Evolutionary conservation across 2,113 vertebrate genomes (phyloP), one percentile per base, ranked within the genome.

Genomic region (Plestiodon gilberti): DNA sequence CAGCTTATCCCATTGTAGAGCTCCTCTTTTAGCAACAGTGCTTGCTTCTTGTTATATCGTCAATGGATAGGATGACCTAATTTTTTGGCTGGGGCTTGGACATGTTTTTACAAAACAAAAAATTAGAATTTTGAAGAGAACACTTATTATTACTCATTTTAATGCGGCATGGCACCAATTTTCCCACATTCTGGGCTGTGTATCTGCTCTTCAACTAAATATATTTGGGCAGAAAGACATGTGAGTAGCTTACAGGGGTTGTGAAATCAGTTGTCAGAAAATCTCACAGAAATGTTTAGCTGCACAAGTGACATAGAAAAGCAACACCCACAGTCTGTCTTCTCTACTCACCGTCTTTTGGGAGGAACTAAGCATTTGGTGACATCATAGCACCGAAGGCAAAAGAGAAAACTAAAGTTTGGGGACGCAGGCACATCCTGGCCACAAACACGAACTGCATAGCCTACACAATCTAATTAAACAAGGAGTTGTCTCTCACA

Each of bases 231-330:
- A 28, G 30, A 77, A 30, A n/a, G 14, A 18, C 2, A 18, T 55
- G 35, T 59, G 17, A 43, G 48, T 78, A 59, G 33, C 30, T 76
- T 35, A 38, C n/a, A 48, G 0, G 6, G 43, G 69, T 38, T 62
- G 43, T 55, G 43, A 75, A 33, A 25, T 23, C 28, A 33, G 17
- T 33, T 89, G 62, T 87, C 81, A 83, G 35, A 71, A 43, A 70
- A 81, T n/a, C 78, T 87, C 43, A 85, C 71, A 59, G 74, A 35
- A 62, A 73, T 11, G 35, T 85, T 43, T 17, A 79, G 57, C 22
- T 79, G 13, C 62, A 0, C 3, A 2, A 83, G 79, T 9, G 25
- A 4, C 9, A 7, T 78, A 33, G 75, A 17, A 80, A 79, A n/a
- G 22, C 15, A 62, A 55, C 38, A 73, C 15, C 67, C 18, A 80